Percentiles rank a stretch among this genome's conserved stretches.
Evolutionary conservation across 2,113 vertebrate genomes (phyloP).

Genomic region (Ptyas mucosa): DNA sequence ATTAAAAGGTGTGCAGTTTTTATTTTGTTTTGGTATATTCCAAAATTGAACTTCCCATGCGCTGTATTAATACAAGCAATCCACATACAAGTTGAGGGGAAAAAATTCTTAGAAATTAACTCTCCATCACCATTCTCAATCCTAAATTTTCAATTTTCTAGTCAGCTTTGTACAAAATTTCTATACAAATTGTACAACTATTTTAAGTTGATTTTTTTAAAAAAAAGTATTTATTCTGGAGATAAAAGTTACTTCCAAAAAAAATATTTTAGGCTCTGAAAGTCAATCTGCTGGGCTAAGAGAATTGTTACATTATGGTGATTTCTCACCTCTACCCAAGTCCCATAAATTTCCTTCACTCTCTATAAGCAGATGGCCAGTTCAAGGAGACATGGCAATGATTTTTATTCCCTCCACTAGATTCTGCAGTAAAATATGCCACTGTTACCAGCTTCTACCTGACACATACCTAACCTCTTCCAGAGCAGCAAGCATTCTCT

Average conservation of each 20-base stretch:
- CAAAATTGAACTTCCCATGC: not conserved
- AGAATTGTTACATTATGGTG: not conserved
- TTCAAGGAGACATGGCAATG: not conserved
- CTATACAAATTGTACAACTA: not conserved
- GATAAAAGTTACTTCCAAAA: not conserved
- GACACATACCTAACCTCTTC: not conserved
- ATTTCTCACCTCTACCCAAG: not conserved
- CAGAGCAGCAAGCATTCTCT: not conserved
- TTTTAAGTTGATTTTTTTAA: not conserved
- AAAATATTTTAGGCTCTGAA: not conserved
- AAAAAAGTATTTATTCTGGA: not conserved
- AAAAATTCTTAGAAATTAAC: too few relatives aligned
- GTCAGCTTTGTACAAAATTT: not conserved
- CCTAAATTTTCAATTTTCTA: not conserved
- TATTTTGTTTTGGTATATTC: not conserved
- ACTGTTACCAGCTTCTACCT: not conserved
- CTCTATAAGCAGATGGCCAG: not conserved
- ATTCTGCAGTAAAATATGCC: not conserved
- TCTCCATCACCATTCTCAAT: not conserved
- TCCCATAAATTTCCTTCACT: not conserved
- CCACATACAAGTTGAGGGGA: not conserved
- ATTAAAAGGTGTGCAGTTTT: slow-evolving; percentile 19
- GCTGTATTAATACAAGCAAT: not conserved
- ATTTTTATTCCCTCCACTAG: not conserved
- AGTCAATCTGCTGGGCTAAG: not conserved